These are phyloP conservation scores for Zaprionus taronus DNA, from an alignment of 1,140 invertebrate genomes.

Conservation along the genomic window DNA sequence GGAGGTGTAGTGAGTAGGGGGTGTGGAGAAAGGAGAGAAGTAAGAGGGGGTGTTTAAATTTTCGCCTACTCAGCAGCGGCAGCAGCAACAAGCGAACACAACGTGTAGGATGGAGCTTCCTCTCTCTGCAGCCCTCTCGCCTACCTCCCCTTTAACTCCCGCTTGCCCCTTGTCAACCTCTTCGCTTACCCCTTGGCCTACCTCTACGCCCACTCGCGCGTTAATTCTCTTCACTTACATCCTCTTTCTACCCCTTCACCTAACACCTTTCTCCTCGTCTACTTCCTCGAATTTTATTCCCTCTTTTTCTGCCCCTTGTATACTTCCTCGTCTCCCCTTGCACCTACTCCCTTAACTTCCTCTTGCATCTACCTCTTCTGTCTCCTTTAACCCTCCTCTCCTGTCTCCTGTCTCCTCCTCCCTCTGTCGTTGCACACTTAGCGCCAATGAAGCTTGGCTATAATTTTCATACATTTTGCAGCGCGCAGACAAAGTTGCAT, in stretches of 20 bases:
- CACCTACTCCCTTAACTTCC: neutral
- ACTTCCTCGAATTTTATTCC: neutral
- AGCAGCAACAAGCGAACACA: neutral
- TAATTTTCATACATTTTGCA: conserved; percentile 63
- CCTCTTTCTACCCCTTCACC: no score
- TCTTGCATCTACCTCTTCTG: neutral
- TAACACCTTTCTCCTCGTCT: neutral
- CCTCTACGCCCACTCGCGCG: no score
- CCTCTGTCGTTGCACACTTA: neutral
- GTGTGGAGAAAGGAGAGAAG: neutral
- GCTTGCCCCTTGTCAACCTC: neutral
- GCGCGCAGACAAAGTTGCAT: conserved; percentile 72
- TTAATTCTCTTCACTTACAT: no score
- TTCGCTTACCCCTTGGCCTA: neutral
- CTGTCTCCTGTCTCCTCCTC: no score
- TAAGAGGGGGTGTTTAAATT: conserved; percentile 5
- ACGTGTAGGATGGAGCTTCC: conserved; percentile 5
- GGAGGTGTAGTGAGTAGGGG: neutral
- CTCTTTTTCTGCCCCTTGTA: no score
- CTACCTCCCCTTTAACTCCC: neutral
- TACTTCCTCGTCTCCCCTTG: no score
- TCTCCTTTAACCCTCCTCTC: no score
- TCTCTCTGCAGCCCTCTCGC: neutral
- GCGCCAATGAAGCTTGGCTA: conserved; percentile 33
- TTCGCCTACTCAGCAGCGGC: conserved; percentile 60